These are phyloP conservation scores for Sebastes schlegelii DNA, from an alignment of 2,113 vertebrate species.

Conservation along the genomic window DNA sequence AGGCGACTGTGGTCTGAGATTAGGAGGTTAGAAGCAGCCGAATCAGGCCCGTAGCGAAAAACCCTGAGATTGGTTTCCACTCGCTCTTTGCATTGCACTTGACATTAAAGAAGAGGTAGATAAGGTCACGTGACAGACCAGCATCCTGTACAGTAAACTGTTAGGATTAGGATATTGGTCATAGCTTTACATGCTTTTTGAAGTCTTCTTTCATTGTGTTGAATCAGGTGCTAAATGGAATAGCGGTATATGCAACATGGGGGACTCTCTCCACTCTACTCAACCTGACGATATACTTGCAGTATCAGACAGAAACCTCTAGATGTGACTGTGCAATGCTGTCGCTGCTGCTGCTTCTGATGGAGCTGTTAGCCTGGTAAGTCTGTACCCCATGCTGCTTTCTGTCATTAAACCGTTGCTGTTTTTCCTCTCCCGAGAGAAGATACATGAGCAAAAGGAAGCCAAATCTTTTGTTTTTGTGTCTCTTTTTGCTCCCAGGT, in stretches of 20 bases:
- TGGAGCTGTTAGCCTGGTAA: conserved; percentile 82
- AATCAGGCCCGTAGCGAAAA: not conserved
- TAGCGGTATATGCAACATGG: conserved; percentile 80
- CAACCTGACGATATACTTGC: conserved; percentile 81
- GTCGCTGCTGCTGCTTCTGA: conserved; percentile 80
- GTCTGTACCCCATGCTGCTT: conserved; percentile 14
- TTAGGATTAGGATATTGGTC: not conserved
- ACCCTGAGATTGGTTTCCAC: conserved; percentile 20
- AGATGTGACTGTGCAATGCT: conserved; percentile 68
- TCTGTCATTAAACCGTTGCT: not conserved
- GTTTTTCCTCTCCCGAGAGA: not conserved
- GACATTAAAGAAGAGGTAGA: conserved; percentile 12
- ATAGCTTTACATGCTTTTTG: not conserved
- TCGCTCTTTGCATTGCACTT: not conserved
- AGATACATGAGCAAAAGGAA: not conserved
- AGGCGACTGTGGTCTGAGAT: conserved; percentile 19
- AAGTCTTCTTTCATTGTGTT: conserved; percentile 28
- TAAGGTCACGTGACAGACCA: not conserved
- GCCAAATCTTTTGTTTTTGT: not conserved
- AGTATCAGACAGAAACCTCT: conserved; percentile 64
- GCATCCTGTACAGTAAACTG: not conserved
- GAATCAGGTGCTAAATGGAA: conserved; percentile 87
- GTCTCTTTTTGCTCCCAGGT: conserved; percentile 69
- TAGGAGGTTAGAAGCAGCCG: not conserved
- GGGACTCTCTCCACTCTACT: conserved; percentile 80